phyloP scores from a whole-genome alignment of 2,797 vertebrate species.

The Urophycis tenuis region DNA sequence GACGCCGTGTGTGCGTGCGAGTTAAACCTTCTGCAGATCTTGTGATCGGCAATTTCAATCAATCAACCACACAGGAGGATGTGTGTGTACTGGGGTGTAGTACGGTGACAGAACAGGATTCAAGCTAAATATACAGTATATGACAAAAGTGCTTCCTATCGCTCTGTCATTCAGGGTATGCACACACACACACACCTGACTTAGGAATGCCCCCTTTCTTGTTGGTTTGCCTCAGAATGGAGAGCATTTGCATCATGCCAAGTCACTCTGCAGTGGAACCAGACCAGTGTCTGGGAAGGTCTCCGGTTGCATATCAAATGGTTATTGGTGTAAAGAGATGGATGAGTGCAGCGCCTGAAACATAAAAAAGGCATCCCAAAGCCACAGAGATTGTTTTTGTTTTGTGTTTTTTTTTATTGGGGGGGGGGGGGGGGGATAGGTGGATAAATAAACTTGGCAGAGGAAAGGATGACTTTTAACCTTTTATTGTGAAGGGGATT shows the following conservation, averaged over 20 bases:
- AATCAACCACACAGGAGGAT: no score
- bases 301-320: neutral
- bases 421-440: no score
- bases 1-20: no score
- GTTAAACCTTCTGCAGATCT: no score
- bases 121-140: neutral
- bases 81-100: no score
- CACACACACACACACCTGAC: constrained; percentile 6
- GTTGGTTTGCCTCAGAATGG: constrained; percentile 11
- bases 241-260: neutral
- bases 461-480: no score
- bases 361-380: neutral
- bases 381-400: no score
- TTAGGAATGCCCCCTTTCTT: constrained; percentile 31
- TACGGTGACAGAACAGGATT: no score
- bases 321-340: neutral
- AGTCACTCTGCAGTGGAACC: neutral
- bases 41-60: no score
- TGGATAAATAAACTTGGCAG: no score
- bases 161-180: neutral
- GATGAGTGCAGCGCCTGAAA: neutral
- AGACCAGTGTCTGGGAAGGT: neutral
- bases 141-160: neutral
- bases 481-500: no score
- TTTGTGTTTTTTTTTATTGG: no score